These are phyloP conservation scores for Boulengeromyrus knoepffleri DNA, from an alignment of 2,113 vertebrate genomes.

Conservation along the genomic window DNA sequence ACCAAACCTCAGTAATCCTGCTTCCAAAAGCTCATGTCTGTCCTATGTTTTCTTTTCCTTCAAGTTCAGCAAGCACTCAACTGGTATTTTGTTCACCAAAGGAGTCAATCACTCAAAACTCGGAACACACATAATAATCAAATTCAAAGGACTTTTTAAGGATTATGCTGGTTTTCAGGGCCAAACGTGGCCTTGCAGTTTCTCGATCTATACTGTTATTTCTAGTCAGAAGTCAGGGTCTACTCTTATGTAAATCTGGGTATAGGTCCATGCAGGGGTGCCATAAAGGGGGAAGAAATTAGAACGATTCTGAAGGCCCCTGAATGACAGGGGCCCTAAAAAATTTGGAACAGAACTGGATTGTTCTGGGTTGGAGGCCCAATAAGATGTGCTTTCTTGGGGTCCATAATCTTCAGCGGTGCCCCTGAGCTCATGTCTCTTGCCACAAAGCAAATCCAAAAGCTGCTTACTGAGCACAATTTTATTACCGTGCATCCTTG, in stretches of 20 bases:
- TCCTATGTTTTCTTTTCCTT: not conserved
- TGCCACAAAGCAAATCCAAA: not conserved
- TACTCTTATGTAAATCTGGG: not conserved
- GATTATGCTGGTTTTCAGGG: not conserved
- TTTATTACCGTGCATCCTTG: constrained; percentile 57
- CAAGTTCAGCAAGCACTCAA: not conserved
- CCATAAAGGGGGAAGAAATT: not conserved
- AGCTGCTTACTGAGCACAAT: not conserved
- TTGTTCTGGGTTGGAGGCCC: not conserved
- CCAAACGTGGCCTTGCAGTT: not conserved
- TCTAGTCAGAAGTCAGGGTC: not conserved
- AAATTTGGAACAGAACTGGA: not conserved
- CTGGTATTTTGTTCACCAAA: not conserved
- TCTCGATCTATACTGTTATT: not conserved
- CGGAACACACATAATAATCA: not conserved
- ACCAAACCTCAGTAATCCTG: not conserved
- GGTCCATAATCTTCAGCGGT: not conserved
- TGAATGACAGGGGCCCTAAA: too few relatives aligned
- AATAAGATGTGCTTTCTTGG: not conserved
- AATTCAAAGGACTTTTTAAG: not conserved
- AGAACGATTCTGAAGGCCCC: not conserved
- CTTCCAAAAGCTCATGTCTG: not conserved
- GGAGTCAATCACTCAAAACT: not conserved
- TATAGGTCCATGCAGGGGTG: not conserved
- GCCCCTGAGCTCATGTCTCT: not conserved